Conservation (phyloP, 2,888 invertebrate genomes). For the Thelaira solivaga region DNA sequence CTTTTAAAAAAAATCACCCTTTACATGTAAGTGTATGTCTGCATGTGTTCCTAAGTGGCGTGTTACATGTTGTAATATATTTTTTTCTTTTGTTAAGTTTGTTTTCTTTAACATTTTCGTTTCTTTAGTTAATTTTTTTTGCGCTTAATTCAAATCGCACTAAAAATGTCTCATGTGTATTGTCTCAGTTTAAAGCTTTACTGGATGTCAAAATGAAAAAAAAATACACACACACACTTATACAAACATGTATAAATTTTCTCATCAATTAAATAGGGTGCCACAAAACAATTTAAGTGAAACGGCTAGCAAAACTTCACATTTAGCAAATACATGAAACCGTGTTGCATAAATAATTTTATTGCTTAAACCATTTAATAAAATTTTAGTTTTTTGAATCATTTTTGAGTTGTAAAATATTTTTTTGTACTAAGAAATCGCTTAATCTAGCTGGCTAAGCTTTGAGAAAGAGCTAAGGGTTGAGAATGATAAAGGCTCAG, state of each 20-base stretch:
- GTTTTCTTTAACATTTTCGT: constrained; percentile 11
- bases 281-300: constrained; percentile 10
- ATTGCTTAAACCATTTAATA: too few relatives aligned
- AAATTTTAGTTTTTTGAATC: too few relatives aligned
- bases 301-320: too few relatives aligned
- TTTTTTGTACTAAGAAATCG: too few relatives aligned
- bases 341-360: too few relatives aligned
- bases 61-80: constrained; percentile 21
- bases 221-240: neutral
- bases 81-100: neutral
- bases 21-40: neutral
- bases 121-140: constrained; percentile 28
- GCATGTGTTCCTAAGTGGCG: neutral
- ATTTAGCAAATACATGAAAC: too few relatives aligned
- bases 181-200: constrained; percentile 25
- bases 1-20: too few relatives aligned
- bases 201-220: constrained; percentile 1
- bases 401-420: too few relatives aligned
- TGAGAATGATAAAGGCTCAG: too few relatives aligned
- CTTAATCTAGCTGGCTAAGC: too few relatives aligned
- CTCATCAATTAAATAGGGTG: constrained; percentile 58
- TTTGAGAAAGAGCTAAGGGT: too few relatives aligned
- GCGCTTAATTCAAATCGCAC: constrained; percentile 30
- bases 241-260: constrained; percentile 2
- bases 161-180: constrained; percentile 42